These are phyloP conservation scores for Pasiphila rectangulata DNA, from an alignment of 2,888 invertebrate genomes.

Conservation along the genomic window DNA sequence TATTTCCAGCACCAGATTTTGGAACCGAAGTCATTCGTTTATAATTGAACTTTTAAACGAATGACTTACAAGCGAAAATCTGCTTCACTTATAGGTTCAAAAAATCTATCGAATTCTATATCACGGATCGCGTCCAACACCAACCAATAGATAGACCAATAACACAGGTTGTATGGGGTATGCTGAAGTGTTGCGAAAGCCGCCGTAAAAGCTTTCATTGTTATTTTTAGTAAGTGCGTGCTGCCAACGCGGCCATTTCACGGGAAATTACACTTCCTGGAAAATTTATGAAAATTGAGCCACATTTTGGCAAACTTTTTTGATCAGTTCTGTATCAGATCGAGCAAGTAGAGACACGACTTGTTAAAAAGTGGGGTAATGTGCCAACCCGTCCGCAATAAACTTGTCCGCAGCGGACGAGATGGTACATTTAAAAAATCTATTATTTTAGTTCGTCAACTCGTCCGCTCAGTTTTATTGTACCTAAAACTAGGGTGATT, in stretches of 20 bases:
- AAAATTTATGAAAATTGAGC: background rate
- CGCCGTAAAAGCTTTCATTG: background rate
- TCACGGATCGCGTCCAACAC: conserved; percentile 94
- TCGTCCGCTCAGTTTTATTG: too few species aligned
- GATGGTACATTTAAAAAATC: too few species aligned
- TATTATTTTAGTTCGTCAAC: too few species aligned
- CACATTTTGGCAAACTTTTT: background rate
- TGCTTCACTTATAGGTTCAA: conserved; percentile 88
- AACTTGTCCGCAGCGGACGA: too few species aligned
- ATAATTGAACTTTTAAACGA: too few species aligned
- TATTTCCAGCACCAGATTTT: conserved; percentile 62
- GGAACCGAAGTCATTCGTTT: conserved; percentile 82
- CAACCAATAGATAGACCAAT: too few species aligned
- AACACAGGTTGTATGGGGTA: too few species aligned
- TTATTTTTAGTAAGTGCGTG: background rate
- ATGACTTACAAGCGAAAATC: too few species aligned
- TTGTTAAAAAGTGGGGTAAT: too few species aligned
- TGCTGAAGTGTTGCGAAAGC: too few species aligned
- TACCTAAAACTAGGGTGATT: too few species aligned
- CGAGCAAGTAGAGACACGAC: background rate
- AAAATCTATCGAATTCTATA: conserved; percentile 94
- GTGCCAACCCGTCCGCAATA: too few species aligned
- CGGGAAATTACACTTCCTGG: background rate
- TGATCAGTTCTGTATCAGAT: background rate
- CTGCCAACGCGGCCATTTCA: background rate